phyloP scores from a whole-genome alignment of 2,888 invertebrate species.

The Chydorus sphaericus region DNA sequence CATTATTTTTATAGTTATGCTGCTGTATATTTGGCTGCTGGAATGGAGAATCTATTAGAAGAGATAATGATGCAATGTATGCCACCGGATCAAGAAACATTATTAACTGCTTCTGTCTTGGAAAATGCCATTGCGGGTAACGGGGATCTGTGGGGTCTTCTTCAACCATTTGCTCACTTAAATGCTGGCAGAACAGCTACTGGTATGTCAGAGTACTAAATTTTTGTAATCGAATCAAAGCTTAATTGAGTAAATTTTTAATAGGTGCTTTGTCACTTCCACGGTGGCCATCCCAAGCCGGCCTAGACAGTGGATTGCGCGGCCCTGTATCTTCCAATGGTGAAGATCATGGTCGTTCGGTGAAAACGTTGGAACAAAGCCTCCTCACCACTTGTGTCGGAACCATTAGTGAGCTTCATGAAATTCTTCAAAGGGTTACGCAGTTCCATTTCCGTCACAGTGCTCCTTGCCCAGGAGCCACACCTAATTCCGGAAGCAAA shows the following conservation, averaged over 20 bases:
- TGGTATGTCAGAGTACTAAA: slow-evolving; percentile 34
- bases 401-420: slow-evolving; percentile 59
- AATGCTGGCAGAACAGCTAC: slow-evolving; percentile 77
- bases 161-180: slow-evolving; percentile 79
- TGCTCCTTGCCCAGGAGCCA: slow-evolving; percentile 18
- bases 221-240: not conserved
- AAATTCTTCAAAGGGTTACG: slow-evolving; percentile 44
- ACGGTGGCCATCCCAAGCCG: slow-evolving; percentile 45
- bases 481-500: slow-evolving; percentile 15
- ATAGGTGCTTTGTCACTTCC: slow-evolving; percentile 67
- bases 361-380: slow-evolving; percentile 43
- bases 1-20: slow-evolving; percentile 45
- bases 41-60: slow-evolving; percentile 74
- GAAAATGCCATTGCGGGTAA: slow-evolving; percentile 75
- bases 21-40: slow-evolving; percentile 76
- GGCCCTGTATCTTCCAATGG: slow-evolving; percentile 25
- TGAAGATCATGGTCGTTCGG: slow-evolving; percentile 19
- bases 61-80: slow-evolving; percentile 62
- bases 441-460: slow-evolving; percentile 20
- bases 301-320: slow-evolving; percentile 24
- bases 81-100: slow-evolving; percentile 38
- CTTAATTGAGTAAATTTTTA: not conserved
- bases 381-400: slow-evolving; percentile 79
- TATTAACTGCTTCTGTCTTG: slow-evolving; percentile 59
- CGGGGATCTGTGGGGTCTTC: slow-evolving; percentile 74